Evolutionary conservation across 2,797 vertebrate species (phyloP), one percentile per base, ranked within the genome.

Genomic region (Channa striata): DNA sequence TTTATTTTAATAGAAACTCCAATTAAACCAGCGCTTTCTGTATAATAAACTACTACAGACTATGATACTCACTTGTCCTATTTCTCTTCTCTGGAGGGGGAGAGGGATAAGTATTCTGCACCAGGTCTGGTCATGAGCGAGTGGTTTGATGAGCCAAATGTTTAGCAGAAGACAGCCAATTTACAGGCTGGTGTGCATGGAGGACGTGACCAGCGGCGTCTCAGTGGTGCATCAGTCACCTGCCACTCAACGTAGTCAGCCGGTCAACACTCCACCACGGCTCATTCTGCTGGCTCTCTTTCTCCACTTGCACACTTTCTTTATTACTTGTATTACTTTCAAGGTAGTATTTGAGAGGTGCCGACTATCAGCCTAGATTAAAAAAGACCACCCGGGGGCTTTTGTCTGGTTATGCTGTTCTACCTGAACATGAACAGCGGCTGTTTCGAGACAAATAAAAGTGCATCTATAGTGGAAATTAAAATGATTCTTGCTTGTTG

Each of bases 91-190:
- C 36, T 25, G 69, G 50, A 77, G 64, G 69, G n/a, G 73, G 50
- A 70, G 20, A 56, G 68, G 74, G 51, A 86, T 90, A 81, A 76
- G 84, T 84, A 91, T 92, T 91, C 87, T 77, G 70, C 80, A 86
- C 83, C 81, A 72, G 78, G 63, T 71, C 78, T 75, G 83, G 87
- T 89, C 89, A 92, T 83, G 87, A 89, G 65, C 40, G 88, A 91
- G 74, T 80, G 87, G 81, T 89, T 89, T 91, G 91, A 93, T 89
- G 91, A 91, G 89, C 78, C 85, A 77, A 87, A 90, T 83, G 87
- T 78, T 91, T 90, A 87, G 88, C 77, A 89, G 91, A 89, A 90
- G 91, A 92, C 89, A 93, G 91, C 85, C 92, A 91, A 93, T 93
- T 93, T 92, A 92, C 80, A 88, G 84, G 77, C 73, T 37, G n/a